These are phyloP conservation scores for Paraplagusia blochii DNA, from an alignment of 2,113 vertebrate genomes.

Conservation along the genomic window DNA sequence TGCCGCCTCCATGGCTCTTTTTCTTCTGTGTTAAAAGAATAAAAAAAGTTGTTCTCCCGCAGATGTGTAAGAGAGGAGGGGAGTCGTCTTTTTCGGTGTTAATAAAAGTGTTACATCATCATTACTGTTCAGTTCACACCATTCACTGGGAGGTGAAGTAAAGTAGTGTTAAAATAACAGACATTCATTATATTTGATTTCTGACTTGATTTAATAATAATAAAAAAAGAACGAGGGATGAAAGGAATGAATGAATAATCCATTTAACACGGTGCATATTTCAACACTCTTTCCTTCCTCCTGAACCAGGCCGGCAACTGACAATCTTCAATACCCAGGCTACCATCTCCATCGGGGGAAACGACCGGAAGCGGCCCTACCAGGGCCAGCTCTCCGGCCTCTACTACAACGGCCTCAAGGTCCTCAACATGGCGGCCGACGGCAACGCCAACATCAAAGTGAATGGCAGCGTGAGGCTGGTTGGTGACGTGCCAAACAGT, in stretches of 20 bases:
- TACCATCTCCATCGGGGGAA: constrained; percentile 95
- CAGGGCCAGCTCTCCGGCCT: constrained; percentile 98
- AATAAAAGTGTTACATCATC: constrained; percentile 20
- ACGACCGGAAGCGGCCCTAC: constrained; percentile 92
- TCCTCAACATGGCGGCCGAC: constrained; percentile 96
- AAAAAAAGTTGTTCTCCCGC: constrained; percentile 4
- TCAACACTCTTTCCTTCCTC: constrained; percentile 3
- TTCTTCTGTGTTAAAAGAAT: constrained; percentile 4
- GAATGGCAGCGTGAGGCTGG: constrained; percentile 93
- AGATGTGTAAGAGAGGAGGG: constrained; percentile 10
- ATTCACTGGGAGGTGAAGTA: too few relatives aligned
- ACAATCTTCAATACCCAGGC: constrained; percentile 99
- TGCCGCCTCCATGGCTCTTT: constrained; percentile 20
- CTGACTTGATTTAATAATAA: too few relatives aligned
- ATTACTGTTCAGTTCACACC: constrained; percentile 9
- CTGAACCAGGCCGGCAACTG: constrained; percentile 86
- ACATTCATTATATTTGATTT: too few relatives aligned
- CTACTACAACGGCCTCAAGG: constrained; percentile 97
- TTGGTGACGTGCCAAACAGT: constrained; percentile 90
- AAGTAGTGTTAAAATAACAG: too few relatives aligned
- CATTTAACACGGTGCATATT: background rate
- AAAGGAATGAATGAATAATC: too few relatives aligned
- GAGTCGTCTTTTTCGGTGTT: background rate
- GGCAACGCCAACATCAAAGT: constrained; percentile 92
- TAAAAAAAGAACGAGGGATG: too few relatives aligned